Evolutionary conservation across 2,113 vertebrate genomes (phyloP).

Genomic region (Craseonycteris thonglongyai): DNA sequence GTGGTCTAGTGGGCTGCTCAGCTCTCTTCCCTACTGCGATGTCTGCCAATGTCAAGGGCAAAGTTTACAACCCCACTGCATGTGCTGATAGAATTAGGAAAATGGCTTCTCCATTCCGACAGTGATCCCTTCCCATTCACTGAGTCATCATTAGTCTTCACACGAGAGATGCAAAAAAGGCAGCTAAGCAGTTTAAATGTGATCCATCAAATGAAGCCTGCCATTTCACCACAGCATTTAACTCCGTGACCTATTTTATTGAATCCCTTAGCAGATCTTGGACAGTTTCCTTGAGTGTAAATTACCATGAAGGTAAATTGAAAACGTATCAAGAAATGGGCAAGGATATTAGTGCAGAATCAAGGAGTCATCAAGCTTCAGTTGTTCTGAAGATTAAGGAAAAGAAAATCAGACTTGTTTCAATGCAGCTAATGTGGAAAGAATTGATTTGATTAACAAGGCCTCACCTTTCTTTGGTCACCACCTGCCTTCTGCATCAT

Average conservation of each 20-base stretch:
- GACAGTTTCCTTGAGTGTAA: constrained; percentile 59
- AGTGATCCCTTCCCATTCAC: not conserved
- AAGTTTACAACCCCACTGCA: not conserved
- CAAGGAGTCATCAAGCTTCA: constrained; percentile 39
- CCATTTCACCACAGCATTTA: constrained; percentile 52
- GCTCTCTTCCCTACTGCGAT: not conserved
- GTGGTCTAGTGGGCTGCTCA: not conserved
- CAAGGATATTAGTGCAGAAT: constrained; percentile 45
- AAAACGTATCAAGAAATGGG: constrained; percentile 43
- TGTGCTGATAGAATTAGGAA: not conserved
- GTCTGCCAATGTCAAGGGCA: not conserved
- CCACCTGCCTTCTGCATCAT: not conserved
- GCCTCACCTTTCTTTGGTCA: not conserved
- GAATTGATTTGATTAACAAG: constrained; percentile 44
- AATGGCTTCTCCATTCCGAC: not conserved
- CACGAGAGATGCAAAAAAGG: constrained; percentile 31
- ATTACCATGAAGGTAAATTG: constrained; percentile 67
- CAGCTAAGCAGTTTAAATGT: constrained; percentile 62
- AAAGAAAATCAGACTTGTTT: not conserved
- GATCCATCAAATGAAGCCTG: constrained; percentile 64
- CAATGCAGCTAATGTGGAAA: constrained; percentile 8
- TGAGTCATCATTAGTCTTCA: constrained; percentile 45
- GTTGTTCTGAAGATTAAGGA: constrained; percentile 7
- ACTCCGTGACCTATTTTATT: constrained; percentile 67
- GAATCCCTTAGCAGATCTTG: constrained; percentile 59